Evolutionary conservation across 2,888 invertebrate genomes (phyloP).

Genomic region (Pristionchus japonicus): DNA sequence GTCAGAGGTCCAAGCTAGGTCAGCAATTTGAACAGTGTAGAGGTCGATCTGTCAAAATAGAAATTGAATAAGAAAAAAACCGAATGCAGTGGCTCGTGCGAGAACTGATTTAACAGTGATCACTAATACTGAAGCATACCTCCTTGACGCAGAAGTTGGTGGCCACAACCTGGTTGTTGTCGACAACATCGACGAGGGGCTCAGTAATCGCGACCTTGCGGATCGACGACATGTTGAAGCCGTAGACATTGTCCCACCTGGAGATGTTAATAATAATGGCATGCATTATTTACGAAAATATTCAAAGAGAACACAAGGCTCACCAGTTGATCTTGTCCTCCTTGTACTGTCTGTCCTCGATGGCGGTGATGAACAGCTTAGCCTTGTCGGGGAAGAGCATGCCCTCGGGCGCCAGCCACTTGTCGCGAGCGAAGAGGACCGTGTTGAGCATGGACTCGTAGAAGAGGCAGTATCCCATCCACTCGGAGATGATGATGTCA

Average conservation of each 20-base stretch:
- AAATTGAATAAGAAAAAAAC: not conserved
- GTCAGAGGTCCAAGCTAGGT: slow-evolving; percentile 91
- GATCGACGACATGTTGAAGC: slow-evolving; percentile 99
- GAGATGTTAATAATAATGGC: slow-evolving; percentile 47
- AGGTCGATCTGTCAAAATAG: slow-evolving; percentile 84
- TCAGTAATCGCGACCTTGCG: slow-evolving; percentile 97
- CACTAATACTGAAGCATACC: slow-evolving; percentile 54
- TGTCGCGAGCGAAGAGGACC: slow-evolving; percentile 96
- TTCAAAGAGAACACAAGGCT: slow-evolving; percentile 50
- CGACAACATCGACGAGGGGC: slow-evolving; percentile 97
- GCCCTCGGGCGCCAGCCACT: slow-evolving; percentile 89
- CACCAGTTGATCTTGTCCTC: slow-evolving; percentile 98
- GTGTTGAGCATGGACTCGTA: slow-evolving; percentile 99
- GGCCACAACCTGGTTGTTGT: slow-evolving; percentile 97
- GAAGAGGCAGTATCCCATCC: slow-evolving; percentile 91
- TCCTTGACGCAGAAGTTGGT: slow-evolving; percentile 91
- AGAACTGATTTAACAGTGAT: no score
- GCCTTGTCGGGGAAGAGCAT: slow-evolving; percentile 93
- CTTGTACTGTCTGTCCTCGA: slow-evolving; percentile 95
- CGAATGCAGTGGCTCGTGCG: no score
- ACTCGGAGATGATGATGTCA: slow-evolving; percentile 90
- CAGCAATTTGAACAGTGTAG: slow-evolving; percentile 95
- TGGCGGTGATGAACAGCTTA: slow-evolving; percentile 89
- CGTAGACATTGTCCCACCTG: slow-evolving; percentile 99
- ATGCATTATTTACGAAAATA: not conserved